These are phyloP conservation scores for Canis aureus DNA, from an alignment of 2,113 vertebrate genomes.

Conservation along the genomic window DNA sequence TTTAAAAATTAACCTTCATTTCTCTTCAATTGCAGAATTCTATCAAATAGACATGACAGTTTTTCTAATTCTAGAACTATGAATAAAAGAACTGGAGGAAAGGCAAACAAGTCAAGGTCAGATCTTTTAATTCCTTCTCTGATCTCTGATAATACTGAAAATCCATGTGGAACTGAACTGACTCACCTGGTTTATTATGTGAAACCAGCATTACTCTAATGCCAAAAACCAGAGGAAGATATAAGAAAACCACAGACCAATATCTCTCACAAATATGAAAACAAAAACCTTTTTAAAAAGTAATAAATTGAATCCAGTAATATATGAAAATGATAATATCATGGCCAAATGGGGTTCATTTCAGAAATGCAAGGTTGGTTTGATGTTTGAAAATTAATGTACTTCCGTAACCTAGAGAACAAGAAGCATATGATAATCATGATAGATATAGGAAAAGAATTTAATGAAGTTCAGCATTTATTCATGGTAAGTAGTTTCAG, in stretches of 20 bases:
- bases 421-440: not conserved
- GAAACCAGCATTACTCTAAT: not conserved
- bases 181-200: not conserved
- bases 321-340: not conserved
- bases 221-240: not conserved
- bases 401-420: not conserved
- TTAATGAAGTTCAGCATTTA: not conserved
- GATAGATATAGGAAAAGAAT: not conserved
- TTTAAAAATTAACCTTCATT: conserved; percentile 7
- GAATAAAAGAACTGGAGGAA: not conserved
- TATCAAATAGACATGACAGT: not conserved
- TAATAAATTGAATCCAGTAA: not conserved
- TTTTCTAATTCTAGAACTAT: not conserved
- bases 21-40: not conserved
- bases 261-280: not conserved
- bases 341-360: not conserved
- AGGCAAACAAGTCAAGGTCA: not conserved
- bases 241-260: not conserved
- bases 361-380: not conserved
- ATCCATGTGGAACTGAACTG: not conserved
- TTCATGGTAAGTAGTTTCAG: not conserved
- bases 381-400: conserved; percentile 34
- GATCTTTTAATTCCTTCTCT: not conserved
- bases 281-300: not conserved
- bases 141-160: not conserved